These are phyloP conservation scores for Tigriopus californicus DNA, from an alignment of 2,888 invertebrate species.

Conservation along the genomic window DNA sequence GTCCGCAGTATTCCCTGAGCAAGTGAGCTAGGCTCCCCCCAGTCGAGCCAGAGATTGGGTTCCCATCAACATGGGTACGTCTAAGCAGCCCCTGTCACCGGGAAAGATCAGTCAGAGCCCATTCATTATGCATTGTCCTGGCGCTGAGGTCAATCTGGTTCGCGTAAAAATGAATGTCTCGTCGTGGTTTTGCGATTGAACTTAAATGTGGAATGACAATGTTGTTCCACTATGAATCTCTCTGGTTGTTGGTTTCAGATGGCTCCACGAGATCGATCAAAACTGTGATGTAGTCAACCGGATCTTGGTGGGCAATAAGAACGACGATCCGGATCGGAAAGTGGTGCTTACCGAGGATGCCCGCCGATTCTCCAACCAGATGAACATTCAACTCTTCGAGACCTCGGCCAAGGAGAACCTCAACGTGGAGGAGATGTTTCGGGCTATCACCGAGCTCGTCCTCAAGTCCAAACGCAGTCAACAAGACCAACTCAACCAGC, in stretches of 20 bases:
- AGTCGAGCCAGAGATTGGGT: no score
- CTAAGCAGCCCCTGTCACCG: background rate
- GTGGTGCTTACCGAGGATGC: constrained; percentile 95
- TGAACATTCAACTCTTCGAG: constrained; percentile 91
- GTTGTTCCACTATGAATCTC: background rate
- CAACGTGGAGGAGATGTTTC: constrained; percentile 92
- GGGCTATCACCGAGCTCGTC: constrained; percentile 55
- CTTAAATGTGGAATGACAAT: no score
- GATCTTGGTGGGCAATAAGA: constrained; percentile 94
- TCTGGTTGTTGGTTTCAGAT: background rate
- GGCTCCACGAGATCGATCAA: constrained; percentile 88
- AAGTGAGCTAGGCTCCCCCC: background rate
- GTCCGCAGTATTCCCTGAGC: no score
- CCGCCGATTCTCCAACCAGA: constrained; percentile 86
- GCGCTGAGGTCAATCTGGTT: no score
- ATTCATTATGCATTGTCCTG: no score
- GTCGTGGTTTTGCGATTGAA: no score
- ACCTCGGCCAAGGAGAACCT: constrained; percentile 98
- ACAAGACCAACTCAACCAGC: background rate
- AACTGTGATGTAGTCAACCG: constrained; percentile 98
- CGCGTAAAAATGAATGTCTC: no score
- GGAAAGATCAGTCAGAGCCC: background rate
- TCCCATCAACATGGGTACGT: no score
- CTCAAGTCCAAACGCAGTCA: constrained; percentile 45
- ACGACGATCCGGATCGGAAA: constrained; percentile 81